phyloP scores from a whole-genome alignment of 1,140 invertebrate species.

The Brachionus koreanus region DNA sequence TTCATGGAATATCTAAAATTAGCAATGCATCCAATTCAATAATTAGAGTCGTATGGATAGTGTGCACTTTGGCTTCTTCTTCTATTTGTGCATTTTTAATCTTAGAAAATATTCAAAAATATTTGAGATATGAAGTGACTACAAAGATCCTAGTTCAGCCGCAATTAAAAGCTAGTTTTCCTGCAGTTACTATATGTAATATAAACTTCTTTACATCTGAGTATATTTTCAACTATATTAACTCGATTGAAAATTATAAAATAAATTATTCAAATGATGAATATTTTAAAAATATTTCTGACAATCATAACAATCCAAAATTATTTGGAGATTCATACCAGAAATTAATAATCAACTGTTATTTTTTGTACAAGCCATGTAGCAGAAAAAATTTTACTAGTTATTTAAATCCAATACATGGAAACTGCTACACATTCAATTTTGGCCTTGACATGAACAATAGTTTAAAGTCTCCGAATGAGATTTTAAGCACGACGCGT shows the following conservation, averaged over 20 bases:
- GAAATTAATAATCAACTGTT: background rate
- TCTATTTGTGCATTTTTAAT: background rate
- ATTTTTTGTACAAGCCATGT: background rate
- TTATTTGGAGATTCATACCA: background rate
- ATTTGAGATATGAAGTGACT: background rate
- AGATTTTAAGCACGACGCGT: background rate
- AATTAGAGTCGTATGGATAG: background rate
- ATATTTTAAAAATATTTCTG: background rate
- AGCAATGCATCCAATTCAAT: background rate
- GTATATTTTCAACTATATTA: background rate
- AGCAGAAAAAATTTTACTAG: background rate
- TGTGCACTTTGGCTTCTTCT: background rate
- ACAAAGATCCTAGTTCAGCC: background rate
- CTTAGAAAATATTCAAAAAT: background rate
- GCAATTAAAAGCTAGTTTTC: background rate
- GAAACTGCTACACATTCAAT: conserved; percentile 21
- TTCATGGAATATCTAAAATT: background rate
- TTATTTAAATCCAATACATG: background rate
- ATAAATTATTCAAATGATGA: background rate
- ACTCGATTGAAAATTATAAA: background rate
- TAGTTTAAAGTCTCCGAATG: background rate
- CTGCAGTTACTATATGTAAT: conserved; percentile 2
- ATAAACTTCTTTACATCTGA: conserved; percentile 3
- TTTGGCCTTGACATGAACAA: background rate
- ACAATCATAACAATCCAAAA: background rate